phyloP scores from a whole-genome alignment of 1,140 invertebrate genomes.

The Nebria ingens region DNA sequence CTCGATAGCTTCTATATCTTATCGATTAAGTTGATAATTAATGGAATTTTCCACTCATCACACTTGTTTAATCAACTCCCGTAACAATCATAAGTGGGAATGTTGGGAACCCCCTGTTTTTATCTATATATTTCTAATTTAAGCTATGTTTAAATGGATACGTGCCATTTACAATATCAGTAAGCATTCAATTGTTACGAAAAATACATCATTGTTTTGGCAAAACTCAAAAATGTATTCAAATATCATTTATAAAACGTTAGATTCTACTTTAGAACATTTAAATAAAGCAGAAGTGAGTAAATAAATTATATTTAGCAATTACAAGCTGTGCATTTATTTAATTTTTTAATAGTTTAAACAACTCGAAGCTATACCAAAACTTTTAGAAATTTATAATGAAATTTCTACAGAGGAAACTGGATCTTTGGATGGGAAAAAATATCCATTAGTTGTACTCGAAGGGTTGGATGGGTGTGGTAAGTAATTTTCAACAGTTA shows the following conservation, averaged over 20 bases:
- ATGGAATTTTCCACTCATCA: too few relatives aligned
- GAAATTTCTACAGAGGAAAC: neutral
- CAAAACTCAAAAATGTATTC: too few relatives aligned
- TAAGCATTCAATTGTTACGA: too few relatives aligned
- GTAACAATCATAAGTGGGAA: too few relatives aligned
- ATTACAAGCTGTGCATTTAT: neutral
- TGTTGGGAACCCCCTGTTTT: too few relatives aligned
- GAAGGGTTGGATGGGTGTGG: conserved; percentile 32
- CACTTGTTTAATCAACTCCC: too few relatives aligned
- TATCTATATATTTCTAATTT: too few relatives aligned
- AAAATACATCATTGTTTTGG: too few relatives aligned
- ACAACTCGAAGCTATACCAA: neutral
- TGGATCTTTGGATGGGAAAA: conserved; percentile 11
- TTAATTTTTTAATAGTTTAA: neutral
- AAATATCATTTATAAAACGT: neutral
- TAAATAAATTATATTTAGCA: neutral
- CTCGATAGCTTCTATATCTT: too few relatives aligned
- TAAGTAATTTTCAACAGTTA: conserved; percentile 13
- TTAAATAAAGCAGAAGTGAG: neutral
- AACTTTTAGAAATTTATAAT: neutral
- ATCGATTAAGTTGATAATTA: too few relatives aligned
- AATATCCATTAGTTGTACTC: conserved; percentile 24
- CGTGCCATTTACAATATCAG: too few relatives aligned
- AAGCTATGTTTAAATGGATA: too few relatives aligned
- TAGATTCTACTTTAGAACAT: neutral